phyloP scores from a whole-genome alignment of 2,113 vertebrate genomes.

The Fukomys damarensis region DNA sequence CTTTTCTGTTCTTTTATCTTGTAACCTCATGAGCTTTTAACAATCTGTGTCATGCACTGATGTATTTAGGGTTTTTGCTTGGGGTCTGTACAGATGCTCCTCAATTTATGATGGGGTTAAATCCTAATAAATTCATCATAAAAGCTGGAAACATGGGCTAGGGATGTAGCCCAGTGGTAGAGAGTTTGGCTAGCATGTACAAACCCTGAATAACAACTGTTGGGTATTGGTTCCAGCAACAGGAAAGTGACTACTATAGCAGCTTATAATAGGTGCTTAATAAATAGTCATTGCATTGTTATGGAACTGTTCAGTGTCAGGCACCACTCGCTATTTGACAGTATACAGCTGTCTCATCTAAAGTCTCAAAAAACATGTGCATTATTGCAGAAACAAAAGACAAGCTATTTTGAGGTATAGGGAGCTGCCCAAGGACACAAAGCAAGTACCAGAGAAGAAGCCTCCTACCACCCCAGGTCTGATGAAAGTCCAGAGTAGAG shows the following conservation, averaged over 20 bases:
- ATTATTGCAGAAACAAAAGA: background rate
- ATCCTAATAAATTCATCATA: background rate
- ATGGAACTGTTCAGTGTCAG: background rate
- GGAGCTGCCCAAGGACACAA: too few species aligned
- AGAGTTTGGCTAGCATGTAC: background rate
- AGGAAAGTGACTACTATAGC: background rate
- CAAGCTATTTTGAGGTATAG: accelerated
- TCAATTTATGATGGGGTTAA: background rate
- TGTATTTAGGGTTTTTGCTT: background rate
- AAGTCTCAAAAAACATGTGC: background rate
- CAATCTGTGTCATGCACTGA: background rate
- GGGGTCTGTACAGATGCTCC: background rate
- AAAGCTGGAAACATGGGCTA: background rate
- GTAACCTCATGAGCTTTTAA: background rate
- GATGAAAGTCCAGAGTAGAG: too few species aligned
- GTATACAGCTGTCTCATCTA: background rate
- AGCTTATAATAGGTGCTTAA: background rate
- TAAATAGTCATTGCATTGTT: background rate
- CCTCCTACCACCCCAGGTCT: too few species aligned
- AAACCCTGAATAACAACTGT: background rate
- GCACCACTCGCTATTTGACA: background rate
- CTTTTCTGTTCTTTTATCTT: background rate
- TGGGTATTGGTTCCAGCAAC: background rate
- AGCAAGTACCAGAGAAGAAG: too few species aligned
- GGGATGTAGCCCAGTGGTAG: background rate